Evolutionary conservation across 2,113 vertebrate species (phyloP).

Genomic region (Cettia cetti): DNA sequence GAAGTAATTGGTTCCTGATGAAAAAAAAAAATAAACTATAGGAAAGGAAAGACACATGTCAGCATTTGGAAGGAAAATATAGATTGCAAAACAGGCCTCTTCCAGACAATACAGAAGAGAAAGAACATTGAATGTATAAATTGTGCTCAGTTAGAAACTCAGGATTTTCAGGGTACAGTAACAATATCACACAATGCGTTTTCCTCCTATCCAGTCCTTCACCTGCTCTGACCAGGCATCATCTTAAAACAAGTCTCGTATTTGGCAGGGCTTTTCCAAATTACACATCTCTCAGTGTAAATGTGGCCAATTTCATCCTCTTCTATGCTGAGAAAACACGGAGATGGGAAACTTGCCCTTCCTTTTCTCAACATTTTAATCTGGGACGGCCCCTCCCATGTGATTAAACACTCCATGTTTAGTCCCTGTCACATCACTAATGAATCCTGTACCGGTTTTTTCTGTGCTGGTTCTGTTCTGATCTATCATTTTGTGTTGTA

Average conservation of each 20-base stretch:
- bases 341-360: background rate
- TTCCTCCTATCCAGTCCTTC: background rate
- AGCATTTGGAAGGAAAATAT: background rate
- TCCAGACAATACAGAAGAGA: background rate
- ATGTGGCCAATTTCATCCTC: background rate
- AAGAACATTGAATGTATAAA: background rate
- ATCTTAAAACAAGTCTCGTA: background rate
- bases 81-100: background rate
- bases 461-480: background rate
- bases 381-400: background rate
- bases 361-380: background rate
- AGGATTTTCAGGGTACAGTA: background rate
- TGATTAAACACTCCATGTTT: background rate
- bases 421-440: background rate
- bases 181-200: background rate
- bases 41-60: background rate
- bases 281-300: background rate
- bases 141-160: background rate
- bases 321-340: background rate
- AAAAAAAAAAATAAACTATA: background rate
- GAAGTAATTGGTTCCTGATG: background rate
- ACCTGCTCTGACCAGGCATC: background rate
- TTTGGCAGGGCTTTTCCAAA: background rate
- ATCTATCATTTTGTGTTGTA: background rate
- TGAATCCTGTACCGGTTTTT: background rate